Percentiles rank a stretch among this genome's conserved stretches.
Conservation (phyloP, 2,113 vertebrate genomes). For the Ardeotis arabs region DNA sequence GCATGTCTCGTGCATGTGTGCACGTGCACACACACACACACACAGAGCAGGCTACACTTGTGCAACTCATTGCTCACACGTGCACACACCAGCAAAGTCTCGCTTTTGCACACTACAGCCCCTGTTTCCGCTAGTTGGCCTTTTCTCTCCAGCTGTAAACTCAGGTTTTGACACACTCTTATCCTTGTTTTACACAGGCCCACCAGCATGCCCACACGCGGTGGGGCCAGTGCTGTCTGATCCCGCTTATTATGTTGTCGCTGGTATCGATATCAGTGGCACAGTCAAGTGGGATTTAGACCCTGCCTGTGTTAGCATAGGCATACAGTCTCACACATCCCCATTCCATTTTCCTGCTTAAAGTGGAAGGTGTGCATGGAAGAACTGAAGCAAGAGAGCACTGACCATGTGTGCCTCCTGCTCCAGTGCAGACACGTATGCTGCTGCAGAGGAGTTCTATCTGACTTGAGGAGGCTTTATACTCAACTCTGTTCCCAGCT, state of each 20-base stretch:
- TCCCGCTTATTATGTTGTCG: rapidly evolving
- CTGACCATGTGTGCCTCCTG: background rate
- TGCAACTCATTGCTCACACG: background rate
- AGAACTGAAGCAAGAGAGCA: rapidly evolving
- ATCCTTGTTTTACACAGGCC: rapidly evolving
- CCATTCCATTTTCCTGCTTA: background rate
- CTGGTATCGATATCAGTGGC: background rate
- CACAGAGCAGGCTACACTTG: background rate
- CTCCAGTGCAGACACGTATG: rapidly evolving
- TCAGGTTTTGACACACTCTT: background rate
- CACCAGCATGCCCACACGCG: too few species aligned
- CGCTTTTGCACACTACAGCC: background rate
- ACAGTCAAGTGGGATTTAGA: rapidly evolving
- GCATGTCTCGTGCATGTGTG: background rate
- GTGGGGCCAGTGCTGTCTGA: background rate
- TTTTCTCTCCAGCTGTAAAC: background rate
- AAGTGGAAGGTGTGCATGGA: rapidly evolving
- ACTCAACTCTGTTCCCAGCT: background rate
- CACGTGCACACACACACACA: background rate
- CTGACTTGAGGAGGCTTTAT: background rate
- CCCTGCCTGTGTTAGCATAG: background rate
- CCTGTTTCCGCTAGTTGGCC: background rate
- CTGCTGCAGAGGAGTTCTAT: background rate
- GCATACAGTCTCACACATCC: background rate
- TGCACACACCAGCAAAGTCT: background rate